Percentiles rank a stretch among this genome's conserved stretches.
These are phyloP conservation scores for Gibbula magus DNA, from an alignment of 2,888 invertebrate species.

Conservation along the genomic window DNA sequence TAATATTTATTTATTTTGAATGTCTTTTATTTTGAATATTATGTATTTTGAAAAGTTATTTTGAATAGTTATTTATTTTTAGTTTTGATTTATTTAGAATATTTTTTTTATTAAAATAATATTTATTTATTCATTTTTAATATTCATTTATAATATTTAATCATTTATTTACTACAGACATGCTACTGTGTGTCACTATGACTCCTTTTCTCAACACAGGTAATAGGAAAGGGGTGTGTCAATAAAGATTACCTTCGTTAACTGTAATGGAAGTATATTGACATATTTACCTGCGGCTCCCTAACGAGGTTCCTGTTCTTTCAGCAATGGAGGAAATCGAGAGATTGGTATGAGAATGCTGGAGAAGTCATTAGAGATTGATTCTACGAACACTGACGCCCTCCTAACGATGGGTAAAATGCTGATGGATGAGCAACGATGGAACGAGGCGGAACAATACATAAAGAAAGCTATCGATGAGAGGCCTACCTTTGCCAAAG, in stretches of 20 bases:
- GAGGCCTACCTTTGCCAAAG: conserved; percentile 63
- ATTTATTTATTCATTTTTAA: too few relatives aligned
- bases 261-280: too few relatives aligned
- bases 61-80: background rate
- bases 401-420: conserved; percentile 49
- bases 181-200: too few relatives aligned
- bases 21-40: too few relatives aligned
- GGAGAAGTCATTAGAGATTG: conserved; percentile 77
- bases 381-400: conserved; percentile 49
- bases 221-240: too few relatives aligned
- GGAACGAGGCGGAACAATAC: conserved; percentile 46
- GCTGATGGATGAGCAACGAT: conserved; percentile 41
- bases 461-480: conserved; percentile 43
- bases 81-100: background rate
- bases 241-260: too few relatives aligned
- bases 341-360: conserved; percentile 86
- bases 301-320: background rate
- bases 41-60: background rate
- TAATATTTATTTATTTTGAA: too few relatives aligned
- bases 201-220: too few relatives aligned
- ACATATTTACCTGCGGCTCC: too few relatives aligned
- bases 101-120: background rate
- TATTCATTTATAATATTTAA: too few relatives aligned
- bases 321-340: conserved; percentile 79
- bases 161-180: too few relatives aligned